Percentiles rank a stretch among this genome's conserved stretches.
These are phyloP conservation scores for Semnornis frantzii DNA, from an alignment of 2,113 vertebrate genomes.

Conservation along the genomic window DNA sequence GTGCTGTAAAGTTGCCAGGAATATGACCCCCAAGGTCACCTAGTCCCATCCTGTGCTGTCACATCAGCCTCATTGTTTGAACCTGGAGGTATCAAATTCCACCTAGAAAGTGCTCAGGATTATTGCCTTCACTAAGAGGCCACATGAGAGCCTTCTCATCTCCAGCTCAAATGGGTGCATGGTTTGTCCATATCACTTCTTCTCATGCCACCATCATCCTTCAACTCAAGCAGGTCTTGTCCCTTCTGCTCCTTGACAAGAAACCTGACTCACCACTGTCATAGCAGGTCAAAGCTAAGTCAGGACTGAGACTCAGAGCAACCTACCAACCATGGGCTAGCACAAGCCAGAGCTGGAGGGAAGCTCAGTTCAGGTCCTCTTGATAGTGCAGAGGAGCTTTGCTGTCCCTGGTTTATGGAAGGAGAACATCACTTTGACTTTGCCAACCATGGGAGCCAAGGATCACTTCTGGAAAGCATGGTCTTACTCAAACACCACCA, in stretches of 20 bases:
- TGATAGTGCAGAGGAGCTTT: background rate
- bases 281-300: background rate
- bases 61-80: background rate
- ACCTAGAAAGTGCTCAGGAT: background rate
- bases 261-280: background rate
- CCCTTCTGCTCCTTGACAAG: background rate
- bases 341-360: background rate
- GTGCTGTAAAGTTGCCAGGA: background rate
- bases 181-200: too few species aligned
- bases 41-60: background rate
- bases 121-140: background rate
- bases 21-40: background rate
- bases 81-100: background rate
- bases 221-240: background rate
- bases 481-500: background rate
- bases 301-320: background rate
- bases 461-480: background rate
- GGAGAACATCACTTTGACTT: background rate
- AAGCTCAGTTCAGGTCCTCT: background rate
- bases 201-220: background rate
- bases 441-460: background rate
- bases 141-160: background rate
- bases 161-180: background rate
- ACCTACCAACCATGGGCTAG: background rate
- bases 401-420: background rate